Evolutionary conservation across 2,113 vertebrate genomes (phyloP).

Genomic region (Emydocephalus ijimae): DNA sequence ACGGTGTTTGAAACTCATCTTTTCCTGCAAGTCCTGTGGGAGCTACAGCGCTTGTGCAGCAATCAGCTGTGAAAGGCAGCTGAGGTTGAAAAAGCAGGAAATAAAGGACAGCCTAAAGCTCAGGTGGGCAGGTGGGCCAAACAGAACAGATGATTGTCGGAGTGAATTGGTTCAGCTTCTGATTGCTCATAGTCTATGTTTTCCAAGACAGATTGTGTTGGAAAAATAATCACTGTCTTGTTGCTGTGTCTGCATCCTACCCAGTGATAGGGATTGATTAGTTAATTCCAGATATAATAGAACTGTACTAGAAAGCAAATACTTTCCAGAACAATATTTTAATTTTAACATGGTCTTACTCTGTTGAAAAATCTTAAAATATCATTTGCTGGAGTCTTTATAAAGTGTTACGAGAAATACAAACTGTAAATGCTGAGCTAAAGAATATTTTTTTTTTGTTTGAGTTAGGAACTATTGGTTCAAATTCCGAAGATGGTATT

Average conservation of each 20-base stretch:
- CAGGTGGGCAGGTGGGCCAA: too few species aligned
- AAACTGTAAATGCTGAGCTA: not conserved
- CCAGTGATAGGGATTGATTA: constrained; percentile 47
- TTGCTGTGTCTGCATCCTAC: not conserved
- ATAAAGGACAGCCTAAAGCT: too few species aligned
- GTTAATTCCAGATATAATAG: constrained; percentile 32
- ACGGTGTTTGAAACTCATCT: too few species aligned
- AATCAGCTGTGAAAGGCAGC: too few species aligned
- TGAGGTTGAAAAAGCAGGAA: too few species aligned
- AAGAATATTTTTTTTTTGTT: not conserved
- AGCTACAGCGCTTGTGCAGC: too few species aligned
- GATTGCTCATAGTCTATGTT: constrained; percentile 18
- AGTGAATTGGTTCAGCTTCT: not conserved
- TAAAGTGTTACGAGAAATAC: not conserved
- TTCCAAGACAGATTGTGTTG: constrained; percentile 4
- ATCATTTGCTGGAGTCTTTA: not conserved
- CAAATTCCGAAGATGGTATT: not conserved
- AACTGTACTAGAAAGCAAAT: constrained; percentile 34
- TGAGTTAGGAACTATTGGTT: not conserved
- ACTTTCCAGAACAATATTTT: constrained; percentile 36
- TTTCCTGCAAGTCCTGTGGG: too few species aligned
- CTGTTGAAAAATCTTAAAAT: not conserved
- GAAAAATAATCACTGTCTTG: constrained; percentile 39
- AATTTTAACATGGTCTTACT: not conserved
- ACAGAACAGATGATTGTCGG: too few species aligned